These are phyloP conservation scores for Philonicus albiceps DNA, from an alignment of 2,888 invertebrate species.

Conservation along the genomic window DNA sequence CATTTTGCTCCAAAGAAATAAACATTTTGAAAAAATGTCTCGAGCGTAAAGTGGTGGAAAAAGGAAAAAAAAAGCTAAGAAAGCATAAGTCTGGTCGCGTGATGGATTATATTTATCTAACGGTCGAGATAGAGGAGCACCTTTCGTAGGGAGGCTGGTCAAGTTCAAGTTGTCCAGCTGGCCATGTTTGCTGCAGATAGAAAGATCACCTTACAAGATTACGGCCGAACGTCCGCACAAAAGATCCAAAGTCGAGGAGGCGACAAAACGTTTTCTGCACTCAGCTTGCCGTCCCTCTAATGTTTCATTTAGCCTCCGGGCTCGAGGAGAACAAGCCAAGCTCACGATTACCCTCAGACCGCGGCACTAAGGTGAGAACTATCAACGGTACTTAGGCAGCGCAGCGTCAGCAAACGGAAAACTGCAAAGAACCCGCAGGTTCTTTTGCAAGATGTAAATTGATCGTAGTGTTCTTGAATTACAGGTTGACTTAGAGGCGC, in stretches of 20 bases:
- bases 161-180: background rate
- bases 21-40: background rate
- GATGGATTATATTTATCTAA: background rate
- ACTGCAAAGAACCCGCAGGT: slow-evolving; percentile 29
- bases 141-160: background rate
- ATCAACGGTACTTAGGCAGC: slow-evolving; percentile 27
- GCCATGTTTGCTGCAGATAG: background rate
- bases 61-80: background rate
- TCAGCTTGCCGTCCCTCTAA: background rate
- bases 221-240: background rate
- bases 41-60: background rate
- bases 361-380: slow-evolving; percentile 22
- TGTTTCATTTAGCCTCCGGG: background rate
- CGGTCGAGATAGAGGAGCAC: background rate
- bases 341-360: background rate
- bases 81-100: background rate
- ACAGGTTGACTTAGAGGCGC: slow-evolving; percentile 12
- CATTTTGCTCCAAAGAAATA: background rate
- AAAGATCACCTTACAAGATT: background rate
- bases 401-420: background rate
- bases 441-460: slow-evolving; percentile 3
- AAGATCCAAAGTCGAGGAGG: background rate
- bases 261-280: background rate
- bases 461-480: slow-evolving; percentile 27
- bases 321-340: background rate